These are phyloP conservation scores for Anastrepha obliqua DNA, from an alignment of 1,140 invertebrate genomes.

Conservation along the genomic window DNA sequence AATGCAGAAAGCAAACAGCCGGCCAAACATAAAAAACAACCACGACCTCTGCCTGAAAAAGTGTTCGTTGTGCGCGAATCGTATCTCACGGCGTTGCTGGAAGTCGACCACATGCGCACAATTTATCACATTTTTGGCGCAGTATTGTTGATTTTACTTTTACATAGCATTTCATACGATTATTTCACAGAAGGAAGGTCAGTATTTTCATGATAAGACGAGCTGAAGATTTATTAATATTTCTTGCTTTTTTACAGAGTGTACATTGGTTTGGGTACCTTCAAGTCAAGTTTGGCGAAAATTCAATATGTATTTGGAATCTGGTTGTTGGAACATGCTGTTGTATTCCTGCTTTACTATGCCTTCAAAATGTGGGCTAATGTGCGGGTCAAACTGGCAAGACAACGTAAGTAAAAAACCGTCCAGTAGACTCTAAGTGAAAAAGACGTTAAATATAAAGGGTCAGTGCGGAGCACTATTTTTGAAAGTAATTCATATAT, in stretches of 20 bases:
- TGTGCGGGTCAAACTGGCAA: slow-evolving; percentile 64
- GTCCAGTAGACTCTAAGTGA: too few relatives aligned
- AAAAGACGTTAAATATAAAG: too few relatives aligned
- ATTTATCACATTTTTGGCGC: slow-evolving; percentile 91
- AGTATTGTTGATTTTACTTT: slow-evolving; percentile 83
- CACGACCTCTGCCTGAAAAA: slow-evolving; percentile 55
- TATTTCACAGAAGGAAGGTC: slow-evolving; percentile 84
- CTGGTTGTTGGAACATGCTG: slow-evolving; percentile 75
- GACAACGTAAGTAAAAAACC: slow-evolving; percentile 61
- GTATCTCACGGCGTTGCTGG: slow-evolving; percentile 85
- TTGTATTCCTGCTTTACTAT: slow-evolving; percentile 75
- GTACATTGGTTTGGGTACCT: slow-evolving; percentile 75
- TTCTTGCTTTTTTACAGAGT: slow-evolving; percentile 65
- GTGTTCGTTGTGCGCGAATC: slow-evolving; percentile 83
- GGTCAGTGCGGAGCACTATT: too few relatives aligned
- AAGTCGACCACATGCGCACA: slow-evolving; percentile 86
- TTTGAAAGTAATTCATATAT: too few relatives aligned
- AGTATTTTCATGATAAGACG: slow-evolving; percentile 72
- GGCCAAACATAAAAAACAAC: slow-evolving; percentile 33
- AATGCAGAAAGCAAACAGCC: background rate
- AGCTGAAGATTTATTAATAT: slow-evolving; percentile 31
- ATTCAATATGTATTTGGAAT: slow-evolving; percentile 74
- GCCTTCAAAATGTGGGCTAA: slow-evolving; percentile 74
- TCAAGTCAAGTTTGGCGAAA: slow-evolving; percentile 75
- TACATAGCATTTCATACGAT: slow-evolving; percentile 84